Base-by-base conservation (phyloP, 2,113 vertebrate genomes). In the Gallinago undulata region DNA sequence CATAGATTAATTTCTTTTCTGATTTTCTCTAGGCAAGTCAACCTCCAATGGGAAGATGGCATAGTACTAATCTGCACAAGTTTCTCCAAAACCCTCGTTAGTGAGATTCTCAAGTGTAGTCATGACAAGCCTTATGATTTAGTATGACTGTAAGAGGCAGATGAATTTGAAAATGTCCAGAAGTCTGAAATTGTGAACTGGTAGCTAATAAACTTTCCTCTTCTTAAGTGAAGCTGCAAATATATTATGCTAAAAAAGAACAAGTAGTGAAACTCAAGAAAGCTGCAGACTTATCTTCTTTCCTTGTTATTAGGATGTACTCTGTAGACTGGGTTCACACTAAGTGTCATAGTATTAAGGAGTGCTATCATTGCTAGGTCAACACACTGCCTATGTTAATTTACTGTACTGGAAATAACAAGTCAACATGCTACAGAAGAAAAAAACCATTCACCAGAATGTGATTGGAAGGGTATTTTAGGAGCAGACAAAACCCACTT, bases 401-500 rank as follows among this genome's bases (percentile, higher is more conserved):
- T 74, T 87, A 55, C 25, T 84, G 22, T 83, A 51, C 83, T 89
- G 72, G 14, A 94, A 95, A 60, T 87, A 93, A 67, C 11, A 62
- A 45, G 23, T 85, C 33, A 67, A 86, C 53, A 53, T 6, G 1
- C 16, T 79, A 35, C 57, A 85, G 62, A 80, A 90, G 45, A 95
- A 80, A 57, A n/a, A 83, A 94, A 89, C 22, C 84, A 43, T 75
- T 87, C 60, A 89, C 8, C 24, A 72, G 59, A 92, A 80, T 35
- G 62, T 56, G 72, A 93, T 81, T 84, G 60, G 62, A 81, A 88
- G 56, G 47, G 27, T 94, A 92, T 85, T 90, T 94, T 86, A 84
- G 84, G 73, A 94, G 60, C 80, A 89, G 43, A 83, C 56, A 81
- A 87, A 92, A 95, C 91, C 72, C 59, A 89, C 76, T 93, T 80